These are phyloP conservation scores for Drosophila auraria DNA, from an alignment of 1,140 invertebrate species.

Conservation along the genomic window DNA sequence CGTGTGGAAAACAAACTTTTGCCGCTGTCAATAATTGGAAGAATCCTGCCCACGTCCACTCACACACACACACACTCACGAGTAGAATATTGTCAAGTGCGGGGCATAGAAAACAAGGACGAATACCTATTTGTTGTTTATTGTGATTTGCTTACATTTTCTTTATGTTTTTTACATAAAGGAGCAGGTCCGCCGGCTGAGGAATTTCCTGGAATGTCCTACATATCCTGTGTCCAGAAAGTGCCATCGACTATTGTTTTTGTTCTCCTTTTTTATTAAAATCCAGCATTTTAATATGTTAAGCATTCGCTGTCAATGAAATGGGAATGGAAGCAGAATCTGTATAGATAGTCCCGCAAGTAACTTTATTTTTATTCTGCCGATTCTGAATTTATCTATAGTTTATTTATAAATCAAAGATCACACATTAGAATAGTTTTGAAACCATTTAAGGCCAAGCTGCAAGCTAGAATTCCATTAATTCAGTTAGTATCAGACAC, in stretches of 20 bases:
- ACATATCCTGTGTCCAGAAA: slow-evolving; percentile 7
- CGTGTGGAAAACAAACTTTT: slow-evolving; percentile 14
- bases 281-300: slow-evolving; percentile 53
- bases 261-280: slow-evolving; percentile 33
- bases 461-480: no score
- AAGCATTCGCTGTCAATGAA: slow-evolving; percentile 18
- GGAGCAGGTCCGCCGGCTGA: background rate
- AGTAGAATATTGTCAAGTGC: slow-evolving; percentile 25
- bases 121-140: slow-evolving; percentile 27
- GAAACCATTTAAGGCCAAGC: no score
- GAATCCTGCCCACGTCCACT: slow-evolving; percentile 29
- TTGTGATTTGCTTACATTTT: slow-evolving; percentile 50
- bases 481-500: no score
- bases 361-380: no score
- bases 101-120: slow-evolving; percentile 8
- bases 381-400: no score
- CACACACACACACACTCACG: background rate
- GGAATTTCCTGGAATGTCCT: background rate
- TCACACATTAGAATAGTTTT: no score
- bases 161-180: background rate
- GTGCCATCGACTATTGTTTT: slow-evolving; percentile 14
- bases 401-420: no score
- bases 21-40: slow-evolving; percentile 49
- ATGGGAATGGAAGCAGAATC: no score
- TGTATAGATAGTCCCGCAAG: no score